Conservation (phyloP, 2,113 vertebrate species). For the Chamaea fasciata region DNA sequence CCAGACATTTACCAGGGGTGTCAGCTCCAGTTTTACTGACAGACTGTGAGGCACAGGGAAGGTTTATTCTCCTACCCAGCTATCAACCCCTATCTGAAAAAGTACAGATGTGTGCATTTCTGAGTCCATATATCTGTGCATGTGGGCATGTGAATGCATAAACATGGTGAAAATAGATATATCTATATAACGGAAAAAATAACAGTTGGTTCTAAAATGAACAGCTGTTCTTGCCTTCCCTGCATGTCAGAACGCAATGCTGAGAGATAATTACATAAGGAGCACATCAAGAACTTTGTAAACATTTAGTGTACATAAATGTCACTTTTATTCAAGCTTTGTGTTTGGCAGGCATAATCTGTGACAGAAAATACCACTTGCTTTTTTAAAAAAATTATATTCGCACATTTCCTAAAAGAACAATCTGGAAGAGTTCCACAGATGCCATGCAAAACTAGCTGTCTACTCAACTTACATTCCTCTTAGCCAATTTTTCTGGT, state of each 20-base stretch:
- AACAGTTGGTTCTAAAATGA: background rate
- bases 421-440: background rate
- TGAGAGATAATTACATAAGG: constrained; percentile 26
- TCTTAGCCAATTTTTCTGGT: background rate
- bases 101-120: background rate
- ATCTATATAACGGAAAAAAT: background rate
- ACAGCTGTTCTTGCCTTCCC: background rate
- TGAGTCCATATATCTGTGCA: background rate
- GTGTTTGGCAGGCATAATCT: background rate
- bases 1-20: background rate
- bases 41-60: background rate
- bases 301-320: constrained; percentile 36
- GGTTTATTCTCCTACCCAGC: background rate
- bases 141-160: background rate
- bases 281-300: constrained; percentile 3
- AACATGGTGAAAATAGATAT: background rate
- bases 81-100: background rate
- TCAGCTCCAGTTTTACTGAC: background rate
- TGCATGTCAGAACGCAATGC: background rate
- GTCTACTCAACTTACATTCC: background rate
- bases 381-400: background rate
- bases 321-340: constrained; percentile 15
- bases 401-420: background rate
- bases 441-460: background rate
- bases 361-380: background rate